Evolutionary conservation across 2,888 invertebrate species (phyloP).

Genomic region (Dynastes hyllus): DNA sequence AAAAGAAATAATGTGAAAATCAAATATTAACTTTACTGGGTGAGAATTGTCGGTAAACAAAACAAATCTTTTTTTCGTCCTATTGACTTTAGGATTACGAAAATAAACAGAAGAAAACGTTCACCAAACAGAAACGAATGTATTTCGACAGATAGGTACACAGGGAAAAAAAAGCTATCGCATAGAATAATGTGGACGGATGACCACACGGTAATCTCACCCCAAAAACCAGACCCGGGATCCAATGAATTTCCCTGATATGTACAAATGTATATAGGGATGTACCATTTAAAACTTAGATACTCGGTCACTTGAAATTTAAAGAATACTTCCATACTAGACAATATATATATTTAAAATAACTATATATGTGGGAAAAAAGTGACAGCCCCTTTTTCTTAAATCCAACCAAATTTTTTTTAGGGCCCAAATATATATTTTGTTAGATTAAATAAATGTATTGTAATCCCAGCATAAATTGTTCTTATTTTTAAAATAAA

Average conservation of each 20-base stretch:
- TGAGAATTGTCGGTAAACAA: constrained; percentile 61
- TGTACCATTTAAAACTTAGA: no score
- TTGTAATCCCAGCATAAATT: no score
- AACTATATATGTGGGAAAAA: no score
- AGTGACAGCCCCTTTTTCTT: no score
- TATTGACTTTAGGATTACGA: constrained; percentile 55
- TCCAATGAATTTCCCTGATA: not conserved
- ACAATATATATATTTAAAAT: no score
- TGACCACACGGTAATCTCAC: constrained; percentile 14
- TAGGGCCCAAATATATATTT: no score
- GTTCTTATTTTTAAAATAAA: no score
- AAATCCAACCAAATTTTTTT: no score
- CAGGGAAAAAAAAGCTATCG: constrained; percentile 8
- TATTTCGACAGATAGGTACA: constrained; percentile 46
- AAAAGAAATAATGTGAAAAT: constrained; percentile 53
- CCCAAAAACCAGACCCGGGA: no score
- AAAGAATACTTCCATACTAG: no score
- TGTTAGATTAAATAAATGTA: no score
- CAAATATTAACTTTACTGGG: constrained; percentile 57
- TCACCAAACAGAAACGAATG: constrained; percentile 48
- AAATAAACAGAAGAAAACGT: constrained; percentile 51
- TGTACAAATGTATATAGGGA: not conserved
- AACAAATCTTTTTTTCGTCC: constrained; percentile 54
- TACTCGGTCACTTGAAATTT: no score
- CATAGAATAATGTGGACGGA: constrained; percentile 3